phyloP scores from a whole-genome alignment of 2,888 invertebrate species.

The Malachius bipustulatus region DNA sequence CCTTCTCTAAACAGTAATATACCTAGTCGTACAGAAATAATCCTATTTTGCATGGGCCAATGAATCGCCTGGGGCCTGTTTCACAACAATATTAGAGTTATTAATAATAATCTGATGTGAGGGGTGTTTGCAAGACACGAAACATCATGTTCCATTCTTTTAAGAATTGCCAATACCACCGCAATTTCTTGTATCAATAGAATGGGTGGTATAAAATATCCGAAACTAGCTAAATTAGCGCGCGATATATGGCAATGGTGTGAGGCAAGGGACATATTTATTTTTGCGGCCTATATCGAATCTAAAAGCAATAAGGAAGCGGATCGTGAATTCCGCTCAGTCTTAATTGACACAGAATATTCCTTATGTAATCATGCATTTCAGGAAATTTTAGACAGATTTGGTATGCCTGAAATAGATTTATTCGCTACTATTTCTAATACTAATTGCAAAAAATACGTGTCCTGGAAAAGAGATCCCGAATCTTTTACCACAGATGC shows the following conservation, averaged over 20 bases:
- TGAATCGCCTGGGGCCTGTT: no score
- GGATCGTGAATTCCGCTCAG: conserved; percentile 18
- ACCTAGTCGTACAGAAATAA: no score
- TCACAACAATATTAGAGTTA: no score
- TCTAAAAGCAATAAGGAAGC: conserved; percentile 23
- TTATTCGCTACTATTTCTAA: conserved; percentile 21
- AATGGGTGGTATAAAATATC: conserved; percentile 13
- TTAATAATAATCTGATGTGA: no score
- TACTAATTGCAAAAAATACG: conserved; percentile 21
- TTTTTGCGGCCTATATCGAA: conserved; percentile 27
- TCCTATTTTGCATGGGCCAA: no score
- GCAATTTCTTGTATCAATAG: conserved; percentile 12
- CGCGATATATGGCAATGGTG: conserved; percentile 15
- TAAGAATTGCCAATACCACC: conserved; percentile 11
- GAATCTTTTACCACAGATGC: conserved; percentile 20
- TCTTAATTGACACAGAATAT: conserved; percentile 12
- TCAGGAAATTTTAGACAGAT: conserved; percentile 9
- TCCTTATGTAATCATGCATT: conserved; percentile 9
- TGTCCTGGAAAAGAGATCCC: conserved; percentile 24
- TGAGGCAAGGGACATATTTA: conserved; percentile 16
- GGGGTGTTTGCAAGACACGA: no score
- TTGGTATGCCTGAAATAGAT: conserved; percentile 19
- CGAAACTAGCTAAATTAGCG: conserved; percentile 8
- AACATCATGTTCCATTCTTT: conserved; percentile 3
- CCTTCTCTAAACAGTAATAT: no score